A percentile compares a stretch with the other conserved stretches of the same genome.
phyloP scores from a whole-genome alignment of 2,797 vertebrate species.

The Hemitrygon akajei region DNA sequence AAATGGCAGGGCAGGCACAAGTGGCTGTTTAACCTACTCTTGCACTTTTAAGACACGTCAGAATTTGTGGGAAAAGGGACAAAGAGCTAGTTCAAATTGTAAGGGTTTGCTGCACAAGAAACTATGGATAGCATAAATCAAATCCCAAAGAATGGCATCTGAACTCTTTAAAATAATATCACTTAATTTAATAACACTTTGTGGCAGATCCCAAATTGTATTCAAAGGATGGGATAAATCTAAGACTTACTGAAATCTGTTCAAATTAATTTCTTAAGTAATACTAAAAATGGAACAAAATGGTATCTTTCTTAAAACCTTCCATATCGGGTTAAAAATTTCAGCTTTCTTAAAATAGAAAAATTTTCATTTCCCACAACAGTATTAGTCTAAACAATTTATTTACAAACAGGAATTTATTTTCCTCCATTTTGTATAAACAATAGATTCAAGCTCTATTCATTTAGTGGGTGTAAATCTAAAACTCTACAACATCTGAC shows the following conservation, averaged over 20 bases:
- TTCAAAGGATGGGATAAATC: neutral
- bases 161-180: neutral
- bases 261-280: neutral
- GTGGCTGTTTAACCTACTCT: too few species aligned
- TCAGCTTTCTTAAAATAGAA: neutral
- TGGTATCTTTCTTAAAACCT: neutral
- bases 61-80: neutral
- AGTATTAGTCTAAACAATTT: neutral
- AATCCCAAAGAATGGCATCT: neutral
- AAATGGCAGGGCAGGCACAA: too few species aligned
- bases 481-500: neutral
- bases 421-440: neutral
- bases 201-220: neutral
- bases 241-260: neutral
- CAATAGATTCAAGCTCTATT: neutral
- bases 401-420: neutral
- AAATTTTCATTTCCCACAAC: neutral
- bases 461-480: neutral
- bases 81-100: neutral
- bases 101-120: neutral
- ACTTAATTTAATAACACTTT: neutral
- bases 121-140: neutral
- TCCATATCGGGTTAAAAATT: neutral
- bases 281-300: neutral
- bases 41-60: too few species aligned